Evolutionary conservation across 2,888 invertebrate species (phyloP).

Genomic region (Drosophila demipolita): DNA sequence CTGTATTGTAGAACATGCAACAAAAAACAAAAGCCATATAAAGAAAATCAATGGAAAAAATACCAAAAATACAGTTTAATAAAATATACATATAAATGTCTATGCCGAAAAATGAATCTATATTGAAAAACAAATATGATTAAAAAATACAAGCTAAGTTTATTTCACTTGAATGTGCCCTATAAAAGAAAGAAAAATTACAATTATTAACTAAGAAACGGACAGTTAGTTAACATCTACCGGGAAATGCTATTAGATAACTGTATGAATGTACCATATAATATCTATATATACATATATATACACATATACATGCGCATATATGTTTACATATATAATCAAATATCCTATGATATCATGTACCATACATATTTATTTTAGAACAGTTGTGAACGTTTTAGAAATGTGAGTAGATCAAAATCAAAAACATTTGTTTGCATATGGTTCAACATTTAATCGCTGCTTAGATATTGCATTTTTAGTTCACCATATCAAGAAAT

Average conservation of each 20-base stretch:
- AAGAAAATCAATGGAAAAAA: slow-evolving; percentile 6
- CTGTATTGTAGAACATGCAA: slow-evolving; percentile 64
- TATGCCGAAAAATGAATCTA: slow-evolving; percentile 19
- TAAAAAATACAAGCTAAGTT: slow-evolving; percentile 39
- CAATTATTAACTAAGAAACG: slow-evolving; percentile 60
- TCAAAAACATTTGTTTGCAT: slow-evolving; percentile 53
- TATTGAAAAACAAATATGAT: slow-evolving; percentile 14
- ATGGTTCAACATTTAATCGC: slow-evolving; percentile 3
- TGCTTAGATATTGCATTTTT: slow-evolving; percentile 17
- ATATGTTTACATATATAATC: slow-evolving; percentile 32
- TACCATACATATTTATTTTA: slow-evolving; percentile 53
- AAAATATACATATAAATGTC: slow-evolving; percentile 3
- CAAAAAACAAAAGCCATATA: background rate
- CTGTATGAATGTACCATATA: slow-evolving; percentile 44
- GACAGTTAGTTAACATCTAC: slow-evolving; percentile 63
- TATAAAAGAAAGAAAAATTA: slow-evolving; percentile 34
- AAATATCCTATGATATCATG: slow-evolving; percentile 54
- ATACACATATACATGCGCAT: slow-evolving; percentile 11
- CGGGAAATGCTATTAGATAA: slow-evolving; percentile 43
- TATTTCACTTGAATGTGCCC: slow-evolving; percentile 64
- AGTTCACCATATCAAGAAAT: background rate
- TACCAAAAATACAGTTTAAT: slow-evolving; percentile 9
- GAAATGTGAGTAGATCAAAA: slow-evolving; percentile 66
- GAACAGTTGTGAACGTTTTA: slow-evolving; percentile 60
- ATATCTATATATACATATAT: slow-evolving; percentile 24